Conservation (phyloP, 2,888 invertebrate species). For the Cephus rjabovi region DNA sequence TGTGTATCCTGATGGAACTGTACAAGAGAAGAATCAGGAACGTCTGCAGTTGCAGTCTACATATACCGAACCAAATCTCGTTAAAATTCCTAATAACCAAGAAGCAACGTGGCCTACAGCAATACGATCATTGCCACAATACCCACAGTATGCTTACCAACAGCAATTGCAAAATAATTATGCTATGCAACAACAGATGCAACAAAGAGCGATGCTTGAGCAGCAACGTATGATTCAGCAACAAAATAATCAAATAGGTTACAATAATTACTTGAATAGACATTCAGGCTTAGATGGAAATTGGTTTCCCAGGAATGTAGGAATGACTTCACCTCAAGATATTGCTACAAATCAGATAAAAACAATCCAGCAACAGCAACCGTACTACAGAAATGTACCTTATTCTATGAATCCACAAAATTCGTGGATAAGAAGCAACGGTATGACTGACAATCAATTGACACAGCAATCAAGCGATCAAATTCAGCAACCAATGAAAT, state of each 20-base stretch:
- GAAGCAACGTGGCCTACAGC: too few species aligned
- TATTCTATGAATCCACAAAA: neutral
- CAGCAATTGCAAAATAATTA: conserved; percentile 27
- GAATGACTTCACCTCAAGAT: conserved; percentile 44
- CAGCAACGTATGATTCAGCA: conserved; percentile 4
- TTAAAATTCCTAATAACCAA: too few species aligned
- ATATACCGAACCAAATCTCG: neutral
- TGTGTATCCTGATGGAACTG: conserved; percentile 13
- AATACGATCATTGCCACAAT: neutral
- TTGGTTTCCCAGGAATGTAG: conserved; percentile 11
- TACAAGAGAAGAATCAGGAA: conserved; percentile 12
- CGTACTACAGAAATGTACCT: neutral
- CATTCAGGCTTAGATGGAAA: conserved; percentile 4
- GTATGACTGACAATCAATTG: neutral
- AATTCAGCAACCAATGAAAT: conserved; percentile 8
- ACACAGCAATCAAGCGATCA: neutral
- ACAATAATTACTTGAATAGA: conserved; percentile 13
- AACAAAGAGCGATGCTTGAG: conserved; percentile 21
- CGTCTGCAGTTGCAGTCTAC: neutral
- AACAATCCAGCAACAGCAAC: conserved; percentile 9
- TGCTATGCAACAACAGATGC: conserved; percentile 30
- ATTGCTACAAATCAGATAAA: conserved; percentile 22
- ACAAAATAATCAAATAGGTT: conserved; percentile 7
- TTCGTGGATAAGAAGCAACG: neutral
- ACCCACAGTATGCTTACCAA: conserved; percentile 28